phyloP scores from a whole-genome alignment of 2,113 vertebrate species.

The Rhadina sibilatrix region DNA sequence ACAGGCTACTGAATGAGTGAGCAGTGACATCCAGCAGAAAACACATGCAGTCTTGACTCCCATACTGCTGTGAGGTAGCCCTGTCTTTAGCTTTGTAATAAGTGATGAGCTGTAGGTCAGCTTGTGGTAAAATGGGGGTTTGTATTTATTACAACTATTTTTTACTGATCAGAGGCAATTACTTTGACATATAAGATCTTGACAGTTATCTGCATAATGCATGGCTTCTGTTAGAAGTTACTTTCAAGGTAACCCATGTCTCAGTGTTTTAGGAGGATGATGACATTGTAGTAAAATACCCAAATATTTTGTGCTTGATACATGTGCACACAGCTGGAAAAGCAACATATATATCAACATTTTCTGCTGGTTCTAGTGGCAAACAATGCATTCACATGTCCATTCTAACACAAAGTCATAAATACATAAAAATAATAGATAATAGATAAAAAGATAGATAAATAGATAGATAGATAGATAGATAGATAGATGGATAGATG shows the following conservation, averaged over 20 bases:
- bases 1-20: background rate
- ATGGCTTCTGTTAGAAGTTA: background rate
- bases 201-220: background rate
- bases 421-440: background rate
- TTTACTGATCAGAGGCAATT: background rate
- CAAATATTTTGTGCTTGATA: background rate
- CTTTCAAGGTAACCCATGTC: background rate
- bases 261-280: background rate
- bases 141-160: background rate
- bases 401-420: background rate
- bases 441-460: background rate
- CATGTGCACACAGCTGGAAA: background rate
- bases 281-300: background rate
- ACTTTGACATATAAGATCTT: background rate
- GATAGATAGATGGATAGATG: background rate
- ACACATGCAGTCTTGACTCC: background rate
- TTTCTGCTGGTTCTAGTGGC: background rate
- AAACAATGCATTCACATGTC: background rate
- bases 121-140: background rate
- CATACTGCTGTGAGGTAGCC: background rate
- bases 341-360: accelerated
- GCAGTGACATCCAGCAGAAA: background rate
- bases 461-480: background rate
- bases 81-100: background rate
- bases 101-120: background rate